phyloP scores from a whole-genome alignment of 1,140 invertebrate genomes.

The Ruditapes philippinarum region DNA sequence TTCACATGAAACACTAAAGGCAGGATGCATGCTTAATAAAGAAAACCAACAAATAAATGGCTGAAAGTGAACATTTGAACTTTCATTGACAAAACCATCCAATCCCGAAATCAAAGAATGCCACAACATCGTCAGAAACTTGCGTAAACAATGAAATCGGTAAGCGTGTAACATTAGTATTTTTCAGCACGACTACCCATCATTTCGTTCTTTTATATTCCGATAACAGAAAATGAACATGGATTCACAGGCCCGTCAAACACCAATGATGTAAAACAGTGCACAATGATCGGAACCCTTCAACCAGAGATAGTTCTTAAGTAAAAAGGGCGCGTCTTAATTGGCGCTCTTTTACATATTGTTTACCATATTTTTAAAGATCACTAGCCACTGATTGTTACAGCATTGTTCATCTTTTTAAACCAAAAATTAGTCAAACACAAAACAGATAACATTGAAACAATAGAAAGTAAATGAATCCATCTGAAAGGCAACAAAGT shows the following conservation, averaged over 20 bases:
- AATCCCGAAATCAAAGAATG: neutral
- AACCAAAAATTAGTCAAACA: neutral
- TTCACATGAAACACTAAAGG: neutral
- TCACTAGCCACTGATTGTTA: neutral
- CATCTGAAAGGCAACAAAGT: neutral
- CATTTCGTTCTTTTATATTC: neutral
- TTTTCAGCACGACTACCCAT: slow-evolving; percentile 7
- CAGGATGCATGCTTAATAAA: slow-evolving; percentile 1
- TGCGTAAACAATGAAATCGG: neutral
- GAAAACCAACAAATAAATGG: neutral
- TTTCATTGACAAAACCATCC: neutral
- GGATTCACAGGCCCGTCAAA: slow-evolving; percentile 1
- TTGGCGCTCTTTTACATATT: slow-evolving; percentile 22
- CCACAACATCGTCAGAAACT: neutral
- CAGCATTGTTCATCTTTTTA: neutral
- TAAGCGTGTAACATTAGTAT: slow-evolving; percentile 26
- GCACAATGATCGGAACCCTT: slow-evolving; percentile 22
- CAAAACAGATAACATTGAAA: neutral
- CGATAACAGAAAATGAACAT: neutral
- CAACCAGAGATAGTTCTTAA: slow-evolving; percentile 8
- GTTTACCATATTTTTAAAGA: neutral
- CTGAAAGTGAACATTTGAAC: slow-evolving; percentile 15
- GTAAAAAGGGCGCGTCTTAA: slow-evolving; percentile 24
- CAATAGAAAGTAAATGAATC: neutral
- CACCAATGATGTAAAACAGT: slow-evolving; percentile 33